Percentiles rank a stretch among this genome's conserved stretches.
Conservation (phyloP, 2,113 vertebrate genomes). For the Sturnira hondurensis region DNA sequence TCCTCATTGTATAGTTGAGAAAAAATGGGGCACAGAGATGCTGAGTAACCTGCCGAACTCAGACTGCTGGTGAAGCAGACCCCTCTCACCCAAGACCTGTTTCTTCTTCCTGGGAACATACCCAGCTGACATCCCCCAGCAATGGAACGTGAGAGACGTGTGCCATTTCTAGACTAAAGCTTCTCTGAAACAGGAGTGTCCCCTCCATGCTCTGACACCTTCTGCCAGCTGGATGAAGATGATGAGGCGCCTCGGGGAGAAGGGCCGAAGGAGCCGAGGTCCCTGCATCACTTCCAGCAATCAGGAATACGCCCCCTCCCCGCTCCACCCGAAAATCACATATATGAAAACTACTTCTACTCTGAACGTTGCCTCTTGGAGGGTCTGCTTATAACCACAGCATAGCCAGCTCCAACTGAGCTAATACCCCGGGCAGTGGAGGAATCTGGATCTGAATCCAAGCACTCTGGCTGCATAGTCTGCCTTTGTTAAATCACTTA, state of each 20-base stretch:
- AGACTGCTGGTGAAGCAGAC: neutral
- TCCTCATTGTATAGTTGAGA: neutral
- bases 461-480: neutral
- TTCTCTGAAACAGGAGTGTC: neutral
- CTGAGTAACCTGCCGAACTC: neutral
- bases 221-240: neutral
- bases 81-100: neutral
- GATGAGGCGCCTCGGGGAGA: rapidly evolving
- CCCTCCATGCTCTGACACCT: rapidly evolving
- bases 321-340: no score
- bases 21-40: neutral
- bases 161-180: neutral
- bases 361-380: neutral
- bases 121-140: neutral
- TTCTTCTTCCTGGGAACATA: neutral
- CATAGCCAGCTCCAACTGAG: neutral
- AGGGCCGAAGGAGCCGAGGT: neutral
- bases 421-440: neutral
- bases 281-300: neutral
- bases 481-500: neutral
- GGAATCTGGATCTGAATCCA: neutral
- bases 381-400: neutral
- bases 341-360: neutral
- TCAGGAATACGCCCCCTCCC: no score
- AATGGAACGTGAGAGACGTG: neutral